Conservation (phyloP, 2,113 vertebrate species). For the Melierax canorus region DNA sequence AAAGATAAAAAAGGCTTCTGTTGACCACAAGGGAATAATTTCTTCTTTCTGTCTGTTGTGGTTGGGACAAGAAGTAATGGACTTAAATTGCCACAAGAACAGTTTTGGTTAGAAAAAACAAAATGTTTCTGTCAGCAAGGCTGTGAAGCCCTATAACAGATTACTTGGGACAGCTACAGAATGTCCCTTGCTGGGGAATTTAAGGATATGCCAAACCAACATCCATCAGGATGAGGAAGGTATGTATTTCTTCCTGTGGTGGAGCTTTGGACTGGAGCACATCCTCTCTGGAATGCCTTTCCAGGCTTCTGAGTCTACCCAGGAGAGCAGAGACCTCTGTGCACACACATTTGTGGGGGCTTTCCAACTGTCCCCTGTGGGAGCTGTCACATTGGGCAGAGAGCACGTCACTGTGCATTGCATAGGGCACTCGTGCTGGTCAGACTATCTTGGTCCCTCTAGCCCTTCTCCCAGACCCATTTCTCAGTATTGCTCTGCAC, state of each 20-base stretch:
- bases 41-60: not conserved
- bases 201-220: not conserved
- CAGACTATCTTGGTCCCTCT: not conserved
- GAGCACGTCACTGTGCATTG: not conserved
- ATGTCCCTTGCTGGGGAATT: not conserved
- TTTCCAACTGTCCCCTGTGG: not conserved
- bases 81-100: not conserved
- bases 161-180: not conserved
- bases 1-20: not conserved
- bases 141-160: not conserved
- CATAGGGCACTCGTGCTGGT: not conserved
- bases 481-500: not conserved
- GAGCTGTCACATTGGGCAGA: not conserved
- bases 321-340: not conserved
- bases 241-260: not conserved
- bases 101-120: not conserved
- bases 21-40: not conserved
- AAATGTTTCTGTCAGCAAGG: not conserved
- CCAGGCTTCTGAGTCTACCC: not conserved
- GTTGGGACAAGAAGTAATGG: not conserved
- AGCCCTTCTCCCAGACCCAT: not conserved
- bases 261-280: not conserved
- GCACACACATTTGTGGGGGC: not conserved
- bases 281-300: not conserved
- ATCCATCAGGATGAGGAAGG: not conserved